A percentile compares a stretch with the other conserved stretches of the same genome.
phyloP scores from a whole-genome alignment of 2,113 vertebrate genomes.

The pig (Sus scrofa) region T2T-Sscrofa CM000820.6:96394501-96395000 shows the following conservation, averaged over 20 bases:
- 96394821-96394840: neutral
- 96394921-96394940: neutral
- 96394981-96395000: neutral
- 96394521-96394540: neutral
- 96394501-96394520: neutral
- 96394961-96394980: neutral
- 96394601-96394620: no score
- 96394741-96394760: conserved; percentile 18
- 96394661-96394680: neutral
- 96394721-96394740: neutral
- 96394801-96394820: conserved; percentile 3
- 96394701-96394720: neutral
- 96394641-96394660: no score
- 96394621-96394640: no score
- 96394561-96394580: no score
- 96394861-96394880: conserved; percentile 1
- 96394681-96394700: neutral
- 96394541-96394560: no score
- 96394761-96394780: conserved; percentile 36
- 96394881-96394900: neutral
- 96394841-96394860: neutral
- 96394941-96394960: neutral
- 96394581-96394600: no score
- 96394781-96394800: neutral
- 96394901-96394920: neutral